A percentile compares a stretch with the other conserved stretches of the same genome.
These are phyloP conservation scores for Xanthia icteritia DNA, from an alignment of 2,888 invertebrate genomes.

Conservation along the genomic window DNA sequence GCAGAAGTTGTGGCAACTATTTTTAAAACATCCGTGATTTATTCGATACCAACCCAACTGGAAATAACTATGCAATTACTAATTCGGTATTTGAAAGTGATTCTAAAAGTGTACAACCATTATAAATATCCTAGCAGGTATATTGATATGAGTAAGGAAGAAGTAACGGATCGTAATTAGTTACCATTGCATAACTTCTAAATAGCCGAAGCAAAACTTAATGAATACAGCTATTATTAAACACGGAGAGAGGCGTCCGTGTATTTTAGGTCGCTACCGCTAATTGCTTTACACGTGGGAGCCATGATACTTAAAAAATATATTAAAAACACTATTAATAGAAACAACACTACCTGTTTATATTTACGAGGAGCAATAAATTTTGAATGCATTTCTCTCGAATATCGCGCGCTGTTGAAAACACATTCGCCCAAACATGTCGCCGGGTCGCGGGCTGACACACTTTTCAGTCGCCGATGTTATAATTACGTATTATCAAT, in stretches of 20 bases:
- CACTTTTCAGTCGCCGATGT: slow-evolving; percentile 80
- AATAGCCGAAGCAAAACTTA: slow-evolving; percentile 51
- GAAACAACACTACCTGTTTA: slow-evolving; percentile 53
- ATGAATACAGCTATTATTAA: slow-evolving; percentile 52
- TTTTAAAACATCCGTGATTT: slow-evolving; percentile 27
- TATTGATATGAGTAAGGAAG: slow-evolving; percentile 34
- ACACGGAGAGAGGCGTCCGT: slow-evolving; percentile 46
- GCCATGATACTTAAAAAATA: slow-evolving; percentile 51
- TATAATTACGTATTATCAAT: slow-evolving; percentile 77
- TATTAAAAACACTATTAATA: slow-evolving; percentile 55
- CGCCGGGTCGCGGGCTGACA: slow-evolving; percentile 80
- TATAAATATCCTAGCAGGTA: slow-evolving; percentile 9
- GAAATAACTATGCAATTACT: slow-evolving; percentile 10
- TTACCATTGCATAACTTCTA: slow-evolving; percentile 35
- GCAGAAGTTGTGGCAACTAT: slow-evolving; percentile 17
- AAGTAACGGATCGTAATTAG: slow-evolving; percentile 27
- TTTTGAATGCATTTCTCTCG: slow-evolving; percentile 60
- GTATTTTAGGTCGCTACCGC: slow-evolving; percentile 43
- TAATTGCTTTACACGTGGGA: slow-evolving; percentile 55
- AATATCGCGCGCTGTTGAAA: slow-evolving; percentile 36
- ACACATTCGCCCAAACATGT: slow-evolving; percentile 41
- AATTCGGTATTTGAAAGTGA: not conserved
- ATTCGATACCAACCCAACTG: slow-evolving; percentile 12
- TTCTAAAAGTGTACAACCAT: slow-evolving; percentile 7
- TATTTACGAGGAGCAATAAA: slow-evolving; percentile 49